A percentile compares a stretch with the other conserved stretches of the same genome.
These are phyloP conservation scores for Brachyalestes nurse DNA, from an alignment of 2,797 vertebrate species.

Conservation along the genomic window DNA sequence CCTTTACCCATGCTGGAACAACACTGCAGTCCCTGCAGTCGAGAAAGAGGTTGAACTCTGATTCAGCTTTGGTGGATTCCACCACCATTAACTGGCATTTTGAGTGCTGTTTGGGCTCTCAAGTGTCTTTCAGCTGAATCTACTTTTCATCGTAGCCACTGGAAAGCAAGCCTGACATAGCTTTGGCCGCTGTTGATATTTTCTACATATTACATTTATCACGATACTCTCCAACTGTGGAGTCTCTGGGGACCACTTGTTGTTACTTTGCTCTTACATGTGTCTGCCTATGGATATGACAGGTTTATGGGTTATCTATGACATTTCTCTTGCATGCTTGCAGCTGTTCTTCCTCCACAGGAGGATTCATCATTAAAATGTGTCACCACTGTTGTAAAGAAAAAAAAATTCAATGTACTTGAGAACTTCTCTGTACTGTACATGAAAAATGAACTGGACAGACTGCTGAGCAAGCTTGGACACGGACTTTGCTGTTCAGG, in stretches of 20 bases:
- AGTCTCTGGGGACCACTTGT: conserved; percentile 20
- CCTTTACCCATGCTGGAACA: not conserved
- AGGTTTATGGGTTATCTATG: conserved; percentile 40
- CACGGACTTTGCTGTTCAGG: conserved; percentile 35
- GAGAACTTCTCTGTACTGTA: conserved; percentile 50
- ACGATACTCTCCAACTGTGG: conserved; percentile 8
- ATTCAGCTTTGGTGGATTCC: conserved; percentile 13
- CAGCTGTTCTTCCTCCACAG: conserved; percentile 44
- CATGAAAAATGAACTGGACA: conserved; percentile 41
- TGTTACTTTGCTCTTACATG: conserved; percentile 11
- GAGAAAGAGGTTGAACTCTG: not conserved
- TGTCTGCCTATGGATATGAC: conserved; percentile 6
- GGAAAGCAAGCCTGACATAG: not conserved
- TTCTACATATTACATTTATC: conserved; percentile 13
- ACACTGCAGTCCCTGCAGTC: not conserved
- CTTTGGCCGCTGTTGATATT: conserved; percentile 1
- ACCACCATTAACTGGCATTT: conserved; percentile 1
- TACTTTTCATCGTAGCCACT: conserved; percentile 1
- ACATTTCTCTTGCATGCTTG: conserved; percentile 60
- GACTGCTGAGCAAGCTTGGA: conserved; percentile 61
- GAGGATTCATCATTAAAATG: conserved; percentile 1
- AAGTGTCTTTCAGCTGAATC: not conserved
- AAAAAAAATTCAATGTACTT: conserved; percentile 45
- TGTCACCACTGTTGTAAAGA: conserved; percentile 56
- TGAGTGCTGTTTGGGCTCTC: conserved; percentile 8